Percentiles rank a stretch among this genome's conserved stretches.
phyloP scores from a whole-genome alignment of 2,797 vertebrate genomes.

The Poecilia velifera region DNA sequence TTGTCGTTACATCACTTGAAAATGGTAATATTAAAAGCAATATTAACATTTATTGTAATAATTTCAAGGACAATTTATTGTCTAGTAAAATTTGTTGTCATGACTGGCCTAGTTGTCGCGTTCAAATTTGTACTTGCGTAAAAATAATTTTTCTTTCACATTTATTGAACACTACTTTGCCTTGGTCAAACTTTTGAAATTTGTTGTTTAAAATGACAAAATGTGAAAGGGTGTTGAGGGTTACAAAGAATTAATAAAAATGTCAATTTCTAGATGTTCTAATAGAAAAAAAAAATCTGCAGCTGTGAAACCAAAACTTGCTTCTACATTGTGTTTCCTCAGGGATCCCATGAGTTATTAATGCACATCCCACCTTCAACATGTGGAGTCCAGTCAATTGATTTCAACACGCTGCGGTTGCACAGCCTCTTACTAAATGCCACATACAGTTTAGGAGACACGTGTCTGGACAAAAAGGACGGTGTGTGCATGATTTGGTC shows the following conservation, averaged over 20 bases:
- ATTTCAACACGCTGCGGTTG: conserved; percentile 8
- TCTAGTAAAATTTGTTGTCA: too few species aligned
- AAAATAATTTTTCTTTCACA: neutral
- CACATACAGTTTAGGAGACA: conserved; percentile 2
- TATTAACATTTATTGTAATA: too few species aligned
- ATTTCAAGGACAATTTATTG: too few species aligned
- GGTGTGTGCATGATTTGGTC: conserved; percentile 1
- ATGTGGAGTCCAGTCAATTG: neutral
- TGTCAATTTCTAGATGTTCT: neutral
- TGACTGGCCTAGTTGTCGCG: too few species aligned
- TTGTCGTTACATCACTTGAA: too few species aligned
- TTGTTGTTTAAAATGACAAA: neutral
- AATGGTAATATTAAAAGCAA: too few species aligned
- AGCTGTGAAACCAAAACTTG: neutral
- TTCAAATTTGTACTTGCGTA: too few species aligned
- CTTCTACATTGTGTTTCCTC: neutral
- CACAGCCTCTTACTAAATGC: conserved; percentile 25
- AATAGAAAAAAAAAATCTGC: neutral
- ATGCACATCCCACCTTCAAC: conserved; percentile 4
- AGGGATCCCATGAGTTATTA: neutral
- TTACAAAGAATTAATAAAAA: neutral
- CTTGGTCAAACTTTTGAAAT: neutral
- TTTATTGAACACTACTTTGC: neutral
- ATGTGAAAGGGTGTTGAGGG: neutral
- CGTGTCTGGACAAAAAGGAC: conserved; percentile 2